phyloP scores from a whole-genome alignment of 2,113 vertebrate species.

The Coptodon bakossiorum region DNA sequence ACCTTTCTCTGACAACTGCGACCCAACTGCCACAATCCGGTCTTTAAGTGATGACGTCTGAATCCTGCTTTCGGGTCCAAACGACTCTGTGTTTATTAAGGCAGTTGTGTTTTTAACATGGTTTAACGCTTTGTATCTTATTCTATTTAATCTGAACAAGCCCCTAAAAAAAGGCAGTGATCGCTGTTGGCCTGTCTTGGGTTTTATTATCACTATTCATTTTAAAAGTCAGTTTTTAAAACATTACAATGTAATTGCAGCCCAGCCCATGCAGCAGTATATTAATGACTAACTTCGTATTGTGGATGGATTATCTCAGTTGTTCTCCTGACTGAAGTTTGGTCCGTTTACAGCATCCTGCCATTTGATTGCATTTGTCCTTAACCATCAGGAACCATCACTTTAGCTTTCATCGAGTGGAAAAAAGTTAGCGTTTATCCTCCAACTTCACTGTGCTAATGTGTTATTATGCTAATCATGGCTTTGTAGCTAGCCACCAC shows the following conservation, averaged over 20 bases:
- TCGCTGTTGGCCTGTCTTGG: background rate
- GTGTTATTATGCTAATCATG: background rate
- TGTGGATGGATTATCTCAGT: fast-evolving
- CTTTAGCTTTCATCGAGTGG: background rate
- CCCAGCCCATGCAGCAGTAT: background rate
- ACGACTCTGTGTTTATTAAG: background rate
- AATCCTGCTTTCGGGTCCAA: background rate
- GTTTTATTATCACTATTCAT: background rate
- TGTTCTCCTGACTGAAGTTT: background rate
- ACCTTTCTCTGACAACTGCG: background rate
- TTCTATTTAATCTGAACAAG: background rate
- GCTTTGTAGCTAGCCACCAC: background rate
- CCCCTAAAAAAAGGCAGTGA: background rate
- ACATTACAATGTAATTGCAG: background rate
- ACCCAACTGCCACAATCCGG: background rate
- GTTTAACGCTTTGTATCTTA: background rate
- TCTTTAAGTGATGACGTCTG: background rate
- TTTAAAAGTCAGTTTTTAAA: background rate
- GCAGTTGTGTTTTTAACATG: background rate
- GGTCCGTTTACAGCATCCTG: background rate
- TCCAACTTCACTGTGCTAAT: background rate
- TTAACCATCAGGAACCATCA: background rate
- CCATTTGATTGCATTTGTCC: background rate
- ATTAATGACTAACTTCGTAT: background rate
- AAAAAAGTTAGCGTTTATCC: background rate